A percentile compares a stretch with the other conserved stretches of the same genome.
These are phyloP conservation scores for Dipodomys ordii DNA, from an alignment of 2,113 vertebrate species.

Conservation along the genomic window DNA sequence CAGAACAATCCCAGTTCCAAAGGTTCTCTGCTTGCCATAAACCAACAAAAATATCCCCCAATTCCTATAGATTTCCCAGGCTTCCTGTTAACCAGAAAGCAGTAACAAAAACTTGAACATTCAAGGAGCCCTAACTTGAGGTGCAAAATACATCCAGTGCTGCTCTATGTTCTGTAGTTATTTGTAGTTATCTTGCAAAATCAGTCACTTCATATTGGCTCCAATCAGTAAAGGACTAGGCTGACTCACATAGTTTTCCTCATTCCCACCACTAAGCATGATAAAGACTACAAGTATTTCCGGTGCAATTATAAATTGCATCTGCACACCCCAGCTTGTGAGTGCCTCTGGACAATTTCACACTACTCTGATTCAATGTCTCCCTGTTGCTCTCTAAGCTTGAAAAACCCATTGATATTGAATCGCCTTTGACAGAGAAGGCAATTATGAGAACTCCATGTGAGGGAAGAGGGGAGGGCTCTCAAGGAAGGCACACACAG, in stretches of 20 bases:
- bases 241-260: constrained; percentile 69
- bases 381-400: constrained; percentile 66
- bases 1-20: background rate
- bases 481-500: background rate
- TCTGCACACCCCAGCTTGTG: constrained; percentile 61
- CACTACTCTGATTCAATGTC: constrained; percentile 61
- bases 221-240: constrained; percentile 46
- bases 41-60: background rate
- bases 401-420: constrained; percentile 78
- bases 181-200: constrained; percentile 15
- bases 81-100: background rate
- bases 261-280: constrained; percentile 71
- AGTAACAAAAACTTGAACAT: background rate
- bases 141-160: background rate
- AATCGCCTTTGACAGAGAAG: constrained; percentile 69
- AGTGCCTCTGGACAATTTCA: constrained; percentile 75
- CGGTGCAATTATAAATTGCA: constrained; percentile 68
- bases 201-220: constrained; percentile 34
- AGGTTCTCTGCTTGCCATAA: background rate
- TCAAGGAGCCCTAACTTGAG: background rate
- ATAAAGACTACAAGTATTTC: constrained; percentile 77
- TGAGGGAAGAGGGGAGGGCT: background rate
- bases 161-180: background rate
- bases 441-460: constrained; percentile 46
- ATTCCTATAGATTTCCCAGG: background rate